phyloP scores from a whole-genome alignment of 2,113 vertebrate genomes.

The Aphyosemion australe region DNA sequence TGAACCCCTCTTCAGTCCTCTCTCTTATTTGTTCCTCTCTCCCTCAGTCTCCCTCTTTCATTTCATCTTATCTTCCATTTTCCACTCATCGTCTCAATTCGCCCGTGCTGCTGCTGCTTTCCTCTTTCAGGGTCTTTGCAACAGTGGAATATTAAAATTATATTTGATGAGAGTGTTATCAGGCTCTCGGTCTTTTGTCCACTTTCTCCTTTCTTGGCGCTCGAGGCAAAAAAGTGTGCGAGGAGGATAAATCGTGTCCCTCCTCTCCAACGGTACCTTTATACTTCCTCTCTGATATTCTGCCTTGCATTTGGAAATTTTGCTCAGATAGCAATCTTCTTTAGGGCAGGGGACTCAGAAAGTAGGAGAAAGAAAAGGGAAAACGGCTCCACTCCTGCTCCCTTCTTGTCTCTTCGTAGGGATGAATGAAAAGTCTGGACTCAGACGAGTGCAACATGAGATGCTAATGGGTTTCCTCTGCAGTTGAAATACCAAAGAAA shows the following conservation, averaged over 20 bases:
- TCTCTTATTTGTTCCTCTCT: constrained; percentile 30
- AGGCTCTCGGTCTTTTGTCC: constrained; percentile 60
- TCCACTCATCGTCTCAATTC: constrained; percentile 59
- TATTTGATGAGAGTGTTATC: constrained; percentile 76
- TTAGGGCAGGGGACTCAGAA: constrained; percentile 14
- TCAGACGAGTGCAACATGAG: constrained; percentile 37
- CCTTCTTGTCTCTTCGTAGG: constrained; percentile 23
- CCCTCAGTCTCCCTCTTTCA: constrained; percentile 51
- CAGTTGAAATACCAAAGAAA: constrained; percentile 29
- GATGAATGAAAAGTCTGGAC: constrained; percentile 51
- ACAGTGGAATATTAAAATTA: constrained; percentile 73
- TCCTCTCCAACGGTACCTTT: constrained; percentile 15
- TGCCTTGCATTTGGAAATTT: constrained; percentile 57
- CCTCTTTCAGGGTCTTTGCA: constrained; percentile 54
- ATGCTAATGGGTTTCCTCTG: constrained; percentile 43
- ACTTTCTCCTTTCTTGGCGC: constrained; percentile 59
- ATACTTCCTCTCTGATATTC: constrained; percentile 54
- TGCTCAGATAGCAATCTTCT: constrained; percentile 49
- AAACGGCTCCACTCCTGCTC: constrained; percentile 8
- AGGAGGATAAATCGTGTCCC: constrained; percentile 18
- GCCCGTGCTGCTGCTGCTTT: constrained; percentile 34
- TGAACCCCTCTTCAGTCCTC: constrained; percentile 21
- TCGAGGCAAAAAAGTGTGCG: constrained; percentile 31
- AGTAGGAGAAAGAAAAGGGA: background rate
- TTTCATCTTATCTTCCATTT: constrained; percentile 73